Evolutionary conservation across 2,797 vertebrate genomes (phyloP).

Genomic region (Myotis vivesi): DNA sequence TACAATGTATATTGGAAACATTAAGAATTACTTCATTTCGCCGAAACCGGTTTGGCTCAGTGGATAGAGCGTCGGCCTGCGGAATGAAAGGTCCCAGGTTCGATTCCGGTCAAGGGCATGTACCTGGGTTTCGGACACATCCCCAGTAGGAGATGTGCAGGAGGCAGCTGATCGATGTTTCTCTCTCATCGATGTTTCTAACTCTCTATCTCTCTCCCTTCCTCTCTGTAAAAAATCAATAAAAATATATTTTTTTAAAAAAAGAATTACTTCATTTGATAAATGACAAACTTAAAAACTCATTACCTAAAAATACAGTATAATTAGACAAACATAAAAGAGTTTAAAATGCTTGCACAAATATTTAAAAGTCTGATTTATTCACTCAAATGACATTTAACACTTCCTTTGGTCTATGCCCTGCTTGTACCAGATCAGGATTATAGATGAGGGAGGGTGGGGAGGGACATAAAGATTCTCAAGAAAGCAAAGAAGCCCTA

Average conservation of each 20-base stretch:
- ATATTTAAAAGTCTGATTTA: background rate
- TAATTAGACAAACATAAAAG: slow-evolving; percentile 11
- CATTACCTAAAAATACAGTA: background rate
- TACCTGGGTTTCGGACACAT: too few relatives aligned
- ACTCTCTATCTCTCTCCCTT: too few relatives aligned
- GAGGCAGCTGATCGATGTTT: too few relatives aligned
- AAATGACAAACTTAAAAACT: slow-evolving; percentile 25
- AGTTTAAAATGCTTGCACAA: background rate
- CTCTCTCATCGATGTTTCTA: too few relatives aligned
- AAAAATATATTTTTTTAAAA: too few relatives aligned
- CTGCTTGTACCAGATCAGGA: background rate
- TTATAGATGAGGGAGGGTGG: background rate
- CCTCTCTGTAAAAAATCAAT: too few relatives aligned
- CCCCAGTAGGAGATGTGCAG: too few relatives aligned
- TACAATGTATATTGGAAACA: background rate
- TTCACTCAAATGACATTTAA: background rate
- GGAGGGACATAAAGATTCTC: background rate
- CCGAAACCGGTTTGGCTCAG: too few relatives aligned
- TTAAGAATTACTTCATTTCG: slow-evolving; percentile 8
- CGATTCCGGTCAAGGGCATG: too few relatives aligned
- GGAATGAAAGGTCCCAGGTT: too few relatives aligned
- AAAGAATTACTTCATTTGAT: slow-evolving; percentile 16
- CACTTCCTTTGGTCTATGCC: background rate
- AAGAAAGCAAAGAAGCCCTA: background rate
- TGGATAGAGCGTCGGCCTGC: too few relatives aligned